phyloP scores from a whole-genome alignment of 2,888 invertebrate species.

The Hetaerina titia region DNA sequence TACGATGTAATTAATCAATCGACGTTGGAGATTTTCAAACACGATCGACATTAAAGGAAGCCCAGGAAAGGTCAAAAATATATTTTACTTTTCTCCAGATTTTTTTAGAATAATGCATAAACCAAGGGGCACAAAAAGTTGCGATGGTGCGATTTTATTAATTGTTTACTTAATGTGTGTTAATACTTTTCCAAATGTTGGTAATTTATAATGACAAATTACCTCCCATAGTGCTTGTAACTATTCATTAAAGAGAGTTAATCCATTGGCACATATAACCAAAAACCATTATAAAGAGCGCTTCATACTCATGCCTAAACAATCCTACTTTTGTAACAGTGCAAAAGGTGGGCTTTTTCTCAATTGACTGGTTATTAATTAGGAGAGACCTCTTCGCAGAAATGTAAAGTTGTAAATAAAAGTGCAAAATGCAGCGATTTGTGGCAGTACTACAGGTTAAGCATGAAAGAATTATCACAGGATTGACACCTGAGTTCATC shows the following conservation, averaged over 20 bases:
- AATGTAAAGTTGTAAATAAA: conserved; percentile 66
- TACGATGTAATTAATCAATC: too few relatives aligned
- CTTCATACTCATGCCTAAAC: conserved; percentile 48
- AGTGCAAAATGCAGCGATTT: background rate
- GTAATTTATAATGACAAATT: conserved; percentile 50
- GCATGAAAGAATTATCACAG: background rate
- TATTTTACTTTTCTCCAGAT: too few relatives aligned
- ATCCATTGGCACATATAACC: conserved; percentile 53
- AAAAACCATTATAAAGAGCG: conserved; percentile 26
- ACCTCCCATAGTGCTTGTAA: conserved; percentile 57
- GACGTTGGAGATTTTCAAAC: too few relatives aligned
- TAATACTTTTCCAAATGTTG: conserved; percentile 58
- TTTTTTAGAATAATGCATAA: too few relatives aligned
- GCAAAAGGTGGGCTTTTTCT: conserved; percentile 60
- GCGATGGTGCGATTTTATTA: conserved; percentile 62
- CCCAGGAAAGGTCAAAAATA: too few relatives aligned
- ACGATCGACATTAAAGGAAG: too few relatives aligned
- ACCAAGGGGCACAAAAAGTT: conserved; percentile 32
- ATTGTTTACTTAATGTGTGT: conserved; percentile 28
- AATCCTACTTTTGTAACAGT: conserved; percentile 62
- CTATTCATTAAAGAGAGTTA: conserved; percentile 60
- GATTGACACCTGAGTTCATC: background rate
- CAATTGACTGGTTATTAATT: conserved; percentile 56
- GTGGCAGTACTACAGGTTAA: too few relatives aligned
- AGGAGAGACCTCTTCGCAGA: conserved; percentile 65